Conservation (phyloP, 2,113 vertebrate genomes). For the Cariama cristata region DNA sequence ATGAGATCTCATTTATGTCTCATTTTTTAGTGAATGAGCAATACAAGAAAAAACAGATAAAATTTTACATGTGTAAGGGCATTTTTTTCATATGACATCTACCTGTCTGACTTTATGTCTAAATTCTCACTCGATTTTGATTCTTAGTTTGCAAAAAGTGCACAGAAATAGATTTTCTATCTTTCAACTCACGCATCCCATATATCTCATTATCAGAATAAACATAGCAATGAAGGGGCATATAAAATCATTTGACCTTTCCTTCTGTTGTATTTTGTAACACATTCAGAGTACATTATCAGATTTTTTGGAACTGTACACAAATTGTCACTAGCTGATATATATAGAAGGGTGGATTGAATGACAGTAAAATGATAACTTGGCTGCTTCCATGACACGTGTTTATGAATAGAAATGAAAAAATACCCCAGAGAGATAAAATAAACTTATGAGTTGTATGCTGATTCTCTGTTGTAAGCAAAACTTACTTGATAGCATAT, state of each 20-base stretch:
- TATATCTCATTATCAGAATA: not conserved
- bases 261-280: not conserved
- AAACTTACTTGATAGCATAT: not conserved
- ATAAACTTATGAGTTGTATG: not conserved
- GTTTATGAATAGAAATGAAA: not conserved
- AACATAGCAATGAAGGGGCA: not conserved
- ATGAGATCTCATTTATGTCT: not conserved
- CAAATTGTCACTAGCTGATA: not conserved
- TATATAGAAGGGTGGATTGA: not conserved
- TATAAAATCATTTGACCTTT: not conserved
- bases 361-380: not conserved
- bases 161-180: not conserved
- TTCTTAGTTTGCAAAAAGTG: not conserved
- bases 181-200: not conserved
- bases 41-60: not conserved
- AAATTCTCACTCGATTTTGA: not conserved
- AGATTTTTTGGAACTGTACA: not conserved
- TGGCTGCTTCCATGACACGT: not conserved
- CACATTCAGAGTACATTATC: not conserved
- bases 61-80: not conserved
- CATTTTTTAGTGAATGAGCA: not conserved
- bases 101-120: not conserved
- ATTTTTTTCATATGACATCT: not conserved
- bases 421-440: not conserved
- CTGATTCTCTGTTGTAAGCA: not conserved